Percentiles rank a stretch among this genome's conserved stretches.
Evolutionary conservation across 1,140 invertebrate species (phyloP).

Genomic region (Drosophila takahashii): DNA sequence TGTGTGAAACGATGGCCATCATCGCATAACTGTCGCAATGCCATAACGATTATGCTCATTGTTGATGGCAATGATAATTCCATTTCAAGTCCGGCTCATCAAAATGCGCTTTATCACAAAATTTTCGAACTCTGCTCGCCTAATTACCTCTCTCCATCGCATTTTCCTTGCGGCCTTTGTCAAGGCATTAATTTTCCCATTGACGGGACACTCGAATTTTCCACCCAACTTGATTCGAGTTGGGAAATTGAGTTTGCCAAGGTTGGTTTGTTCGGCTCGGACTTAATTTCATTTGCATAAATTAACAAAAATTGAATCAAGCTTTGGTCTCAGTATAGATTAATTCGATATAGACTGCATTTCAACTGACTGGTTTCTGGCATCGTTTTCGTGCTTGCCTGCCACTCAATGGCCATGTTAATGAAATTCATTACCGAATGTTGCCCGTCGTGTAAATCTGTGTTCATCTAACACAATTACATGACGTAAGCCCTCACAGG

Average conservation of each 20-base stretch:
- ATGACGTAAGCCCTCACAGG: constrained; percentile 2
- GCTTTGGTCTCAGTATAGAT: constrained; percentile 20
- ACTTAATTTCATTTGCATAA: constrained; percentile 66
- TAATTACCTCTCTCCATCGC: constrained; percentile 33
- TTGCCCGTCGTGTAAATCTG: constrained; percentile 14
- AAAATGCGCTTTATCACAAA: constrained; percentile 33
- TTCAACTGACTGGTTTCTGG: constrained; percentile 8
- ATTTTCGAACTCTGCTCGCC: constrained; percentile 12
- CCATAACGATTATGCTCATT: constrained; percentile 34
- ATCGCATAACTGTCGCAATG: constrained; percentile 53
- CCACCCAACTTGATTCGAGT: constrained; percentile 24
- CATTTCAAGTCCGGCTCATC: constrained; percentile 41
- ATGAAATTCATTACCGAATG: constrained; percentile 49
- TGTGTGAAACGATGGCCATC: constrained; percentile 75
- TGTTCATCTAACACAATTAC: constrained; percentile 32
- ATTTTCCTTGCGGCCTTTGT: constrained; percentile 20
- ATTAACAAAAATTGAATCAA: constrained; percentile 61
- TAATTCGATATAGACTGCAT: constrained; percentile 36
- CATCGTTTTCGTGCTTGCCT: constrained; percentile 2
- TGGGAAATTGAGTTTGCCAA: constrained; percentile 45
- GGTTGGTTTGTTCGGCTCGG: constrained; percentile 31
- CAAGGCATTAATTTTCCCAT: constrained; percentile 30
- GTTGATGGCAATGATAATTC: constrained; percentile 28
- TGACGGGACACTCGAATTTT: constrained; percentile 52
- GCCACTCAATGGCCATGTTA: constrained; percentile 28